phyloP scores from a whole-genome alignment of 1,140 invertebrate genomes.

The Coenobita brevimanus region DNA sequence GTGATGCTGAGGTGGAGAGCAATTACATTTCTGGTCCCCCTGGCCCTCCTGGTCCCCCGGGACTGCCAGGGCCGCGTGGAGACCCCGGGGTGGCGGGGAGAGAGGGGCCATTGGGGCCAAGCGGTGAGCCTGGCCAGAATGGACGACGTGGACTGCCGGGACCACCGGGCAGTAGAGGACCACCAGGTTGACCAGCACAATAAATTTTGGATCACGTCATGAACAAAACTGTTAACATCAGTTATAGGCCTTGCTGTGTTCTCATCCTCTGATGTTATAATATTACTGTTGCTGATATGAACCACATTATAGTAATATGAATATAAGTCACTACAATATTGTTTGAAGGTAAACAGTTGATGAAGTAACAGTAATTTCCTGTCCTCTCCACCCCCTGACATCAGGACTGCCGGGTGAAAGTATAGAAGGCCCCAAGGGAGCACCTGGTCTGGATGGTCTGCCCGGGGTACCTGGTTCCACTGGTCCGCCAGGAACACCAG shows the following conservation, averaged over 20 bases:
- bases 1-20: background rate
- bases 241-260: no score
- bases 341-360: no score
- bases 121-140: background rate
- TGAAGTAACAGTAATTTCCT: no score
- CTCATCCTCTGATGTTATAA: no score
- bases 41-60: conserved; percentile 23
- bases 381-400: background rate
- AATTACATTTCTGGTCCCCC: conserved; percentile 37
- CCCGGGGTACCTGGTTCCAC: conserved; percentile 19
- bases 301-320: no score
- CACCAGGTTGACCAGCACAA: no score
- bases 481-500: conserved; percentile 25
- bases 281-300: no score
- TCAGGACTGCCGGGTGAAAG: conserved; percentile 7
- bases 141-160: conserved; percentile 12
- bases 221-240: no score
- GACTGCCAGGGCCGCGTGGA: conserved; percentile 29
- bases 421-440: conserved; percentile 27
- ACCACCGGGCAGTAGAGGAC: background rate
- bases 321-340: no score
- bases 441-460: conserved; percentile 25
- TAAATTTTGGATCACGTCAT: no score
- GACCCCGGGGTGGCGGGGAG: background rate
- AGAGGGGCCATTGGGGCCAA: background rate